Conservation (phyloP, 2,113 vertebrate species). For the Phaethon lepturus region DNA sequence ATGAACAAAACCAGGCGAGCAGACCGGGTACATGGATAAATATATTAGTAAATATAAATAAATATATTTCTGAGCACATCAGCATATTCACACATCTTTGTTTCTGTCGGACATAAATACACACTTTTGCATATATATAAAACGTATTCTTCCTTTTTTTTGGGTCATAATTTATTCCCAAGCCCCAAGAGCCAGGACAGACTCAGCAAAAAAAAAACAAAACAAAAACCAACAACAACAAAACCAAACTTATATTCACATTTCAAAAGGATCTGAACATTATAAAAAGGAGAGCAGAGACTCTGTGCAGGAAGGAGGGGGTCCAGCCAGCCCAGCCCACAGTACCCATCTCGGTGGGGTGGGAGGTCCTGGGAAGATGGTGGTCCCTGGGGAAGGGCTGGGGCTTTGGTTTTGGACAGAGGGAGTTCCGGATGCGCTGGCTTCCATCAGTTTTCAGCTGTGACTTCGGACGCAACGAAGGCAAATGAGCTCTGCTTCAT, state of each 20-base stretch:
- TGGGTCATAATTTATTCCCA: constrained; percentile 33
- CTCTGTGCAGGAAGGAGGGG: neutral
- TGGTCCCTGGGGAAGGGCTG: neutral
- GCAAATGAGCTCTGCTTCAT: neutral
- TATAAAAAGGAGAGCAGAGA: neutral
- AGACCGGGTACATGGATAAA: constrained; percentile 91
- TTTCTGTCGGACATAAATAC: constrained; percentile 91
- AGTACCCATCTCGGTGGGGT: neutral
- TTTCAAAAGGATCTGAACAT: constrained; percentile 65
- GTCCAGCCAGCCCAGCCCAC: neutral
- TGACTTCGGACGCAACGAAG: neutral
- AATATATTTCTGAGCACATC: constrained; percentile 95
- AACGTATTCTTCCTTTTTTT: neutral
- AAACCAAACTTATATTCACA: constrained; percentile 53
- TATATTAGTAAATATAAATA: constrained; percentile 99
- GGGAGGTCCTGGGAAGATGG: neutral
- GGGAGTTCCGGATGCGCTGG: neutral
- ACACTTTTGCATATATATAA: constrained; percentile 65
- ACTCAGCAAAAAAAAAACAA: neutral
- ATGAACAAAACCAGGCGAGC: constrained; percentile 79
- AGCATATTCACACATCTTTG: constrained; percentile 95
- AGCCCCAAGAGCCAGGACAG: constrained; percentile 11
- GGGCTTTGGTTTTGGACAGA: accelerated
- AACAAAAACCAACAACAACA: neutral
- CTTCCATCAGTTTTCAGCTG: neutral